These are phyloP conservation scores for Chelonia mydas DNA, from an alignment of 2,797 vertebrate genomes.

Conservation along the genomic window DNA sequence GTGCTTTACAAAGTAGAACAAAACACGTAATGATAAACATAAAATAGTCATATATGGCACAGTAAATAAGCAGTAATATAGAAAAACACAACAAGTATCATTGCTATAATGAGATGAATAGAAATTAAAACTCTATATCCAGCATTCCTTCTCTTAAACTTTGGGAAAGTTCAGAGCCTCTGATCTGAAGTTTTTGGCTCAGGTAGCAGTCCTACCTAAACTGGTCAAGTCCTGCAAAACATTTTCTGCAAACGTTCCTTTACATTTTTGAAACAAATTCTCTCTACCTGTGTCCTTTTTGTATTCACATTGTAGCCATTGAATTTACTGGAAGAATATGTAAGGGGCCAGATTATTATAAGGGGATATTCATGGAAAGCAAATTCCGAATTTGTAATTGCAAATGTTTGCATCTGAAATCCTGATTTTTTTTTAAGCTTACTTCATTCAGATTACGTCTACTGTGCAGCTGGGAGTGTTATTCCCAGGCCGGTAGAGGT, in stretches of 20 bases:
- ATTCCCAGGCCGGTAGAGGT: background rate
- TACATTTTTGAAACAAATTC: background rate
- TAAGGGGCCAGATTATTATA: background rate
- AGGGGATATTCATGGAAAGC: background rate
- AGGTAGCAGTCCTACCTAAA: background rate
- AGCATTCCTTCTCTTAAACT: background rate
- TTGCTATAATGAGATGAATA: background rate
- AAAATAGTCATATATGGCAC: background rate
- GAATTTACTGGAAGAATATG: background rate
- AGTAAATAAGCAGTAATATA: background rate
- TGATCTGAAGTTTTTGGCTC: background rate
- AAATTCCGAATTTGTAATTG: background rate
- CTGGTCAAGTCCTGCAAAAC: background rate
- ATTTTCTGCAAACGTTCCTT: background rate
- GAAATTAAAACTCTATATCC: background rate
- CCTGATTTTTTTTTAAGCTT: background rate
- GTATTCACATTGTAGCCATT: background rate
- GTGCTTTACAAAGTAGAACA: conserved; percentile 36
- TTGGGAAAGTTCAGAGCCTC: background rate
- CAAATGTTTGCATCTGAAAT: background rate
- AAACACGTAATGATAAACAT: background rate
- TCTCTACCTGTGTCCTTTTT: background rate
- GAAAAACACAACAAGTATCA: background rate
- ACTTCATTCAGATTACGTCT: background rate
- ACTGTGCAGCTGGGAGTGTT: background rate